Evolutionary conservation across 2,113 vertebrate species (phyloP), one percentile per base, ranked within the genome.

Genomic region (Halcyon malimbica): DNA sequence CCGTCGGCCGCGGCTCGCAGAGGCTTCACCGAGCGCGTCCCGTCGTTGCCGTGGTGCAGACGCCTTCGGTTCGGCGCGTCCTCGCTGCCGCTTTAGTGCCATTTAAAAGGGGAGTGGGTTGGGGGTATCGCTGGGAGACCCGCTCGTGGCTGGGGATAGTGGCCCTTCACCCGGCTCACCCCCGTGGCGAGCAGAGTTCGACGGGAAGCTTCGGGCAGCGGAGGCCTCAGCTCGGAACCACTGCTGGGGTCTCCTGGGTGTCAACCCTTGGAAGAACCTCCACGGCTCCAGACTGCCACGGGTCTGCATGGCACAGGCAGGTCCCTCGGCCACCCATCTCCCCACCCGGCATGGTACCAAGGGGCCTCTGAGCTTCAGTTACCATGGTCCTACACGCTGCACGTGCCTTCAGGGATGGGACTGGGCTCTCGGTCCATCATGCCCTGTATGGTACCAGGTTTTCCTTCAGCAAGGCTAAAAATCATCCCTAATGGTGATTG

Each of bases 51-150:
- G 33, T 33, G 5, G 4, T 11, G 70, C 60, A 8, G 68, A 2
- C 29, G 69, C 26, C 33, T 8, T 19, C 19, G 37, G 41, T 25
- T 39, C 60, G 2, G 37, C 39, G 26, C 31, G 28, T n/a, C 48
- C 62, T 37, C 19, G 4, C 29, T 41, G 62, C 25, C 15, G 10
- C 80, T 48, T 41, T 13, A 20, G 33, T 26, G 69, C 80, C 39
- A 0, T 4, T 29, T 7, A 8, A 3, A 13, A 18, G 3, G 37
- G 3, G 37, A 26, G 60, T 1, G 3, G 3, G 3, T 5, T 3
- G 31, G 60, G 33, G 35, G 1, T 31, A 4, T 13, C 26, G 5
- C 9, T 4, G 8, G 33, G 25, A 35, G 50, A 54, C 11, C 23
- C 13, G 1, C 19, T 4, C 3, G 8, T 18, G 50, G 2, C 26